Percentiles rank a stretch among this genome's conserved stretches.
These are phyloP conservation scores for Platyscapa corneri DNA, from an alignment of 1,140 invertebrate genomes.

Conservation along the genomic window DNA sequence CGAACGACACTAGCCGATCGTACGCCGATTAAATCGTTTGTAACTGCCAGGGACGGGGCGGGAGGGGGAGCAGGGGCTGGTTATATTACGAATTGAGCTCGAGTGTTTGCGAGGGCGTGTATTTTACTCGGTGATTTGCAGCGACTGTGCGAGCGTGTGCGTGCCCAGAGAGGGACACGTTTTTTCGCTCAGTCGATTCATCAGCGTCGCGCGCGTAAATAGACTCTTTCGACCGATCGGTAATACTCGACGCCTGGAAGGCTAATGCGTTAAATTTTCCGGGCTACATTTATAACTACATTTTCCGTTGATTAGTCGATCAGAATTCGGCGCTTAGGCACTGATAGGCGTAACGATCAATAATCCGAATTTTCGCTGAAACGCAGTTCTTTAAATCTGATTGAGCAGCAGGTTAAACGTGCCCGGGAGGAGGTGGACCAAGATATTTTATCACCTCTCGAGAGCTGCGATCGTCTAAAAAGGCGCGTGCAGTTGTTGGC, in stretches of 20 bases:
- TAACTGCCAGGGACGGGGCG: not conserved
- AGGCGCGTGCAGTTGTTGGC: no score
- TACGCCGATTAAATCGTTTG: conserved; percentile 48
- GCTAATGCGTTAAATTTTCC: not conserved
- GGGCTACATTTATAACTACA: not conserved
- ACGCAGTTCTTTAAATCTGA: no score
- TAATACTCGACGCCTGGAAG: not conserved
- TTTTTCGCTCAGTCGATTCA: not conserved
- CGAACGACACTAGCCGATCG: conserved; percentile 16
- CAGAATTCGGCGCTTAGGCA: not conserved
- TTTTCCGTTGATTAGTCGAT: not conserved
- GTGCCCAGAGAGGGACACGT: not conserved
- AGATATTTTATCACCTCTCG: no score
- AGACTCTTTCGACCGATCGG: not conserved
- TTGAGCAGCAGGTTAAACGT: no score
- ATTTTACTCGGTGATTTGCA: not conserved
- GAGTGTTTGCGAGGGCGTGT: not conserved
- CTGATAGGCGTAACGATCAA: no score
- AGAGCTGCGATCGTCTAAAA: no score
- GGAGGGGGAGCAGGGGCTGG: not conserved
- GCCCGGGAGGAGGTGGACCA: no score
- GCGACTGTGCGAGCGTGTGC: not conserved
- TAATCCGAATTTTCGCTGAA: no score
- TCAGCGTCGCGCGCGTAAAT: conserved; percentile 11
- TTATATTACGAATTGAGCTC: conserved; percentile 22